phyloP scores from a whole-genome alignment of 1,140 invertebrate genomes.

The Drosophila kepulauana region DNA sequence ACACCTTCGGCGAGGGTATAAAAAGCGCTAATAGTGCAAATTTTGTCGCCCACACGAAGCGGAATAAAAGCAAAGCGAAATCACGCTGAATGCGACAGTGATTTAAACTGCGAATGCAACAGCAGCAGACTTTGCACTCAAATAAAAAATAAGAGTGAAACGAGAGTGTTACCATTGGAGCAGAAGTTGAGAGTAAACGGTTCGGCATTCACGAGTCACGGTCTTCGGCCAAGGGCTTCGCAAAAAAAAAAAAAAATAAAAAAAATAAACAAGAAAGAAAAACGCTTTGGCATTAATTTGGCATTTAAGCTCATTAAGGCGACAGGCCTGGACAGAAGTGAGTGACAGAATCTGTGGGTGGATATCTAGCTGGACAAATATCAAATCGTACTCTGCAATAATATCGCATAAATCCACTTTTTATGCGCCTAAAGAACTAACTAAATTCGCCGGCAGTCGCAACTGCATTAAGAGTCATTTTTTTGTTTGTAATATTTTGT shows the following conservation, averaged over 20 bases:
- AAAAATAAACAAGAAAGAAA: not conserved
- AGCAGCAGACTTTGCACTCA: not conserved
- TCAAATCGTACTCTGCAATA: not conserved
- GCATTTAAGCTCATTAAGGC: conserved; percentile 73
- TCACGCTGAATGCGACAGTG: conserved; percentile 6
- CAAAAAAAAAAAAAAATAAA: not conserved
- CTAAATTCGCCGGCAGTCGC: conserved; percentile 17
- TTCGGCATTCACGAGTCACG: conserved; percentile 35
- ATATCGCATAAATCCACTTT: not conserved
- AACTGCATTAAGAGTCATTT: conserved; percentile 9
- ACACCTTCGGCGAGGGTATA: conserved; percentile 2
- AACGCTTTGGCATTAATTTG: conserved; percentile 61
- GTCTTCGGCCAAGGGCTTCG: conserved; percentile 39
- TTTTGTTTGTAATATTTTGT: not conserved
- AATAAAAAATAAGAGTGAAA: conserved; percentile 1
- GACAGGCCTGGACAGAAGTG: conserved; percentile 53
- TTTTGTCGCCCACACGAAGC: conserved; percentile 54
- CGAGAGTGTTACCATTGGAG: not conserved
- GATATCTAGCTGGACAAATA: conserved; percentile 34
- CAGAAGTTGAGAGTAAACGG: conserved; percentile 1
- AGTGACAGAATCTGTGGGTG: conserved; percentile 70
- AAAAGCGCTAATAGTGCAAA: conserved; percentile 29
- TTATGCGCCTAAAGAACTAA: not conserved
- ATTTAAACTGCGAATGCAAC: conserved; percentile 12
- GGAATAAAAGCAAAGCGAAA: conserved; percentile 3